phyloP scores from a whole-genome alignment of 2,888 invertebrate genomes.

The Athrips mouffetella region DNA sequence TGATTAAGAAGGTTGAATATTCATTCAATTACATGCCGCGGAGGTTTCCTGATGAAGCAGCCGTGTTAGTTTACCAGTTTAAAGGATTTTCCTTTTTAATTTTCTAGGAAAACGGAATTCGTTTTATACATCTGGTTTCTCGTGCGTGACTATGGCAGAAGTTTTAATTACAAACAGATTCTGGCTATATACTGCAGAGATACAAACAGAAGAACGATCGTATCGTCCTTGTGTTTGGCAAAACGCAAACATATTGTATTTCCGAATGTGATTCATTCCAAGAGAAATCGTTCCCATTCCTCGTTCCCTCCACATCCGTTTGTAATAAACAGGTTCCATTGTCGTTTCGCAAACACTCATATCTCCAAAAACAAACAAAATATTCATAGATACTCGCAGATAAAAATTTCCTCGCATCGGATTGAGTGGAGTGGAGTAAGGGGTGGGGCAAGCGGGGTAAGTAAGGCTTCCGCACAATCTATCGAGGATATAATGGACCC shows the following conservation, averaged over 20 bases:
- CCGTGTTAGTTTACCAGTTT: conserved; percentile 44
- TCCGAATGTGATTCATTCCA: too few relatives aligned
- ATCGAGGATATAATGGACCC: conserved; percentile 71
- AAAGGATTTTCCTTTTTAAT: conserved; percentile 27
- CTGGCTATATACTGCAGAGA: too few relatives aligned
- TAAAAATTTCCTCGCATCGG: conserved; percentile 32
- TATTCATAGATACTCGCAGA: conserved; percentile 28
- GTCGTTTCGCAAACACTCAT: conserved; percentile 3
- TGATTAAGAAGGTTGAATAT: conserved; percentile 77
- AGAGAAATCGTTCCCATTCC: background rate
- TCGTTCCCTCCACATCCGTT: too few relatives aligned
- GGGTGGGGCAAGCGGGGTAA: conserved; percentile 16
- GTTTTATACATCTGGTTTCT: too few relatives aligned
- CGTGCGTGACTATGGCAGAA: too few relatives aligned
- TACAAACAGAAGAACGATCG: too few relatives aligned
- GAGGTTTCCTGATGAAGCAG: conserved; percentile 57
- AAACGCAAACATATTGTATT: too few relatives aligned
- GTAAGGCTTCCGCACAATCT: conserved; percentile 35
- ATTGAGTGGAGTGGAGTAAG: conserved; percentile 27
- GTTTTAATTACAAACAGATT: too few relatives aligned
- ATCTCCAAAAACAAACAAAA: conserved; percentile 12
- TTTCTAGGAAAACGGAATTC: background rate
- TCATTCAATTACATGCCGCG: conserved; percentile 72
- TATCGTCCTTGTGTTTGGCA: too few relatives aligned
- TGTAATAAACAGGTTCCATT: conserved; percentile 8